These are phyloP conservation scores for Pelecanoides urinatrix DNA, from an alignment of 2,113 vertebrate genomes.

Conservation along the genomic window DNA sequence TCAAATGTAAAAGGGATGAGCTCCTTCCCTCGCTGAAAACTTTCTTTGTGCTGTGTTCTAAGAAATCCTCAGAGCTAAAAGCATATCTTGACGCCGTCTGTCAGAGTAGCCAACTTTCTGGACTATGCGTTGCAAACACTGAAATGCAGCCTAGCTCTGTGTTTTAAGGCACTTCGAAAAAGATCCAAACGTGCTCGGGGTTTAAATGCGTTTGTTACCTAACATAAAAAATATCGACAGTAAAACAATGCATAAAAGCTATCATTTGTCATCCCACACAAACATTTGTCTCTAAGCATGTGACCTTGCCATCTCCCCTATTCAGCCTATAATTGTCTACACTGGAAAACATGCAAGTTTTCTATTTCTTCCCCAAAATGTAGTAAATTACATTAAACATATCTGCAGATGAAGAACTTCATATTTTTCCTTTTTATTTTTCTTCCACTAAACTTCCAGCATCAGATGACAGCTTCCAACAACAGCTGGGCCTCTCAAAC, in stretches of 20 bases:
- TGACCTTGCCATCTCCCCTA: not conserved
- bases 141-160: not conserved
- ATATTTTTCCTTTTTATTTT: not conserved
- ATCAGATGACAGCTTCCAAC: not conserved
- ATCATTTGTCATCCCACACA: not conserved
- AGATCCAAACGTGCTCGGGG: not conserved
- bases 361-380: not conserved
- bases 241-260: not conserved
- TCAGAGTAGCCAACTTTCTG: not conserved
- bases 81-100: not conserved
- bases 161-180: not conserved
- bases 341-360: not conserved
- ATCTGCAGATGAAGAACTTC: not conserved
- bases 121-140: not conserved
- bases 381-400: not conserved
- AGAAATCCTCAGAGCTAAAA: not conserved
- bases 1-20: not conserved
- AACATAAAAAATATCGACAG: not conserved
- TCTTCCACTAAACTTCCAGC: not conserved
- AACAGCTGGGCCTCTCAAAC: not conserved
- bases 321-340: not conserved
- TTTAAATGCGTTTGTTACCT: not conserved
- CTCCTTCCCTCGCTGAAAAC: not conserved
- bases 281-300: not conserved
- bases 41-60: not conserved